phyloP scores from a whole-genome alignment of 2,888 invertebrate species.

The Athalia cordata region DNA sequence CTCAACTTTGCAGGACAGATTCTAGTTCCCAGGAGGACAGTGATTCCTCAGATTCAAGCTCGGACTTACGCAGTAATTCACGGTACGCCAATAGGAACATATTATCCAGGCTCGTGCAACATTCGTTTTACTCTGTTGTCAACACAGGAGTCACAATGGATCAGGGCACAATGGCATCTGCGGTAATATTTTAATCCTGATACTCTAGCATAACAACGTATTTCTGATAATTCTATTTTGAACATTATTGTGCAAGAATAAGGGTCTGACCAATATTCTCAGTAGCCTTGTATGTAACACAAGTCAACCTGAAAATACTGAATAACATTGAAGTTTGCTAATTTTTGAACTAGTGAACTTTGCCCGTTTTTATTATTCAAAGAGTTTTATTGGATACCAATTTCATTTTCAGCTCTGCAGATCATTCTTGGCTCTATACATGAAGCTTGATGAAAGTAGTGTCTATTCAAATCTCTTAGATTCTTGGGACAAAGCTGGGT shows the following conservation, averaged over 20 bases:
- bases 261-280: too few species aligned
- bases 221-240: too few species aligned
- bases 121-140: constrained; percentile 59
- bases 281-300: too few species aligned
- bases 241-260: too few species aligned
- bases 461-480: constrained; percentile 18
- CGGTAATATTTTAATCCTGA: constrained; percentile 39
- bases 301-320: too few species aligned
- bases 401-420: constrained; percentile 25
- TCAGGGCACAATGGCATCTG: constrained; percentile 54
- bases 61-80: constrained; percentile 3
- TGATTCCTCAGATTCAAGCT: constrained; percentile 12
- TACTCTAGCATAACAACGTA: too few species aligned
- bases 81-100: background rate
- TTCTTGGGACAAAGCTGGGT: constrained; percentile 36
- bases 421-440: constrained; percentile 39
- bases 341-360: too few species aligned
- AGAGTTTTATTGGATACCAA: too few species aligned
- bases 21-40: constrained; percentile 17
- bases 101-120: constrained; percentile 20
- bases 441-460: constrained; percentile 34
- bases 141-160: constrained; percentile 58
- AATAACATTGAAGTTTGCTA: too few species aligned
- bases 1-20: constrained; percentile 3
- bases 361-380: too few species aligned